Conservation (phyloP, 1,140 invertebrate species). For the Dryas iulia region DNA sequence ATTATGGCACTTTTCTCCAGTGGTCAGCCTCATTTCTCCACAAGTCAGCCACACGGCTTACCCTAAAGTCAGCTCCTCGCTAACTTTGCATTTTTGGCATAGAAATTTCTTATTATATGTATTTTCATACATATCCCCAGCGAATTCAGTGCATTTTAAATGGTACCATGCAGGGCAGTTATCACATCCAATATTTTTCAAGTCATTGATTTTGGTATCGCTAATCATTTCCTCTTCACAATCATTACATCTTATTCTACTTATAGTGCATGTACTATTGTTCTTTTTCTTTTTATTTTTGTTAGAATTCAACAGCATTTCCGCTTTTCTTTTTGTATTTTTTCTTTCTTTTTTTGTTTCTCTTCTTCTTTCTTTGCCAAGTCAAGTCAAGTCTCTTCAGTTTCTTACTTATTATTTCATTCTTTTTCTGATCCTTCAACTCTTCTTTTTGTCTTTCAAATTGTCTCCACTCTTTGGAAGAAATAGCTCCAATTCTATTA, state of each 20-base stretch:
- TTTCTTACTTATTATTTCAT: slow-evolving; percentile 12
- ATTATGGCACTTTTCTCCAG: slow-evolving; percentile 17
- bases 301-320: slow-evolving; percentile 3
- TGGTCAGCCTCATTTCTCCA: slow-evolving; percentile 19
- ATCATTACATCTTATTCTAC: slow-evolving; percentile 8
- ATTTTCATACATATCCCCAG: slow-evolving; percentile 9
- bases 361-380: slow-evolving; percentile 14
- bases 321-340: slow-evolving; percentile 12
- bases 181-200: slow-evolving; percentile 18
- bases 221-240: slow-evolving; percentile 12
- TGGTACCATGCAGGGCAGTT: slow-evolving; percentile 17
- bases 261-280: slow-evolving; percentile 8
- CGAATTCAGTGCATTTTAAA: slow-evolving; percentile 11
- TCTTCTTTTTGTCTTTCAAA: slow-evolving; percentile 17
- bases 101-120: slow-evolving; percentile 12
- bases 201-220: slow-evolving; percentile 11
- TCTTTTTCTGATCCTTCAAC: slow-evolving; percentile 12
- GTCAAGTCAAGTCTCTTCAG: background rate
- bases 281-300: slow-evolving; percentile 13
- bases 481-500: slow-evolving; percentile 14
- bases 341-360: slow-evolving; percentile 17
- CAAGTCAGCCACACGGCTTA: slow-evolving; percentile 16
- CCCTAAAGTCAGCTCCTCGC: slow-evolving; percentile 4
- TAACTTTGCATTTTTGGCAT: slow-evolving; percentile 12
- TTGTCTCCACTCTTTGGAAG: slow-evolving; percentile 17